Evolutionary conservation across 1,140 invertebrate genomes (phyloP).

Genomic region (Aphis craccivora): DNA sequence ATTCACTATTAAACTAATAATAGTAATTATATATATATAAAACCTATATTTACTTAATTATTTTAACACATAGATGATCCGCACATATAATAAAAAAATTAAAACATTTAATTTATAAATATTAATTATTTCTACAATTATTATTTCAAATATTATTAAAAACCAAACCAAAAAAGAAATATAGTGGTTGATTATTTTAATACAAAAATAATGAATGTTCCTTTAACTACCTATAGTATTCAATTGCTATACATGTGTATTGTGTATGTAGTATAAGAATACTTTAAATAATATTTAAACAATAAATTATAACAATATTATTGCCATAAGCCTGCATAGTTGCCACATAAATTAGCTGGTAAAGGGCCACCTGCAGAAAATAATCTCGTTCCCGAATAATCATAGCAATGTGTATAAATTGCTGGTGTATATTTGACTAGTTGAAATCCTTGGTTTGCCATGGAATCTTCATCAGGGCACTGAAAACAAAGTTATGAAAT

Average conservation of each 20-base stretch:
- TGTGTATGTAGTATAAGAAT: not conserved
- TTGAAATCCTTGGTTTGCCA: slow-evolving; percentile 75
- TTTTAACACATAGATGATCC: not conserved
- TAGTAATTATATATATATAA: no score
- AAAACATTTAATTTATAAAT: slow-evolving; percentile 13
- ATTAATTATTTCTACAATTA: not conserved
- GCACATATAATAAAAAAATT: slow-evolving; percentile 14
- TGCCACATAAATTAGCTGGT: slow-evolving; percentile 86
- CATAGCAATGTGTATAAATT: slow-evolving; percentile 96
- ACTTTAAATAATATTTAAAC: slow-evolving; percentile 11
- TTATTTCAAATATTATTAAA: slow-evolving; percentile 26
- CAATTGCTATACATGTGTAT: not conserved
- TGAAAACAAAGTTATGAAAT: slow-evolving; percentile 63
- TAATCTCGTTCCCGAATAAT: slow-evolving; percentile 85
- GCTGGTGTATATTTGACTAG: slow-evolving; percentile 89
- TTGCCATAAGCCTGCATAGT: slow-evolving; percentile 79
- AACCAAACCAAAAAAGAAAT: not conserved
- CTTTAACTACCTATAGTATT: slow-evolving; percentile 37
- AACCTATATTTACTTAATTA: not conserved
- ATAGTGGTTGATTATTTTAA: slow-evolving; percentile 12
- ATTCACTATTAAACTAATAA: not conserved
- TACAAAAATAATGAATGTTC: not conserved
- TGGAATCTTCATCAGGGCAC: slow-evolving; percentile 82
- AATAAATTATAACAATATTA: slow-evolving; percentile 63
- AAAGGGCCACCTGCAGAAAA: slow-evolving; percentile 95